Base-by-base conservation (phyloP, 1,140 invertebrate species). In the Euschistus heros region DNA sequence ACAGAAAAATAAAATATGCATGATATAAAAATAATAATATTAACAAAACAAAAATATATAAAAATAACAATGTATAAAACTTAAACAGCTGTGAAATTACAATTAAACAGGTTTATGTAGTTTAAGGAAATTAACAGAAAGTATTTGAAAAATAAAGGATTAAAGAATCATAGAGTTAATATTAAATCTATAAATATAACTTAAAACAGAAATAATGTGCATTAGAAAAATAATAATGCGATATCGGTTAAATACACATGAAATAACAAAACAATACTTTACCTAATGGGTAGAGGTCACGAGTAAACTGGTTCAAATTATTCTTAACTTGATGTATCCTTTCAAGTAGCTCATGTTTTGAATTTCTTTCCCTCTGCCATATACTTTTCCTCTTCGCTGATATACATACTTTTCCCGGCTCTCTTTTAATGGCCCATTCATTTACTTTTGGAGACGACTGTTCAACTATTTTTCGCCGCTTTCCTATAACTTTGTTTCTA, bases 401-500 rank as follows among this genome's bases (percentile, higher is more conserved):
- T 50, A 72, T 64, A 18, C 54, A 67, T 20, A 72, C 66, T 52
- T 64, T 63, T n/a, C 64, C 68, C 20, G 57, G 65, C 30, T 68
- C 67, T 33, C 60, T 20, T 59, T 68, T 68, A 26, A 44, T 17
- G 20, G 57, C 24, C 47, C 63, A 64, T 18, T 63, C 62, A 33
- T 47, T 60, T 2, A 18, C 7, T 55, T 46, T 61, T 33, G 18
- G 65, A 42, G 33, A 20, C 18, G 24, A 8, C 15, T 62, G 59
- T 27, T 65, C 68, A 17, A 65, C 75, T 24, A 57, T 26, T 71
- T 74, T 74, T 67, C 74, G 75, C 44, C 76, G 68, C 69, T 79
- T 79, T 64, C 77, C 77, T 61, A 78, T 76, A 44, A 79, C 74
- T 73, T 76, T 78, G 68, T 78, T 80, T 59, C 78, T 75, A 65